Conservation (phyloP, 2,888 invertebrate species). For the Junonia oenone region DNA sequence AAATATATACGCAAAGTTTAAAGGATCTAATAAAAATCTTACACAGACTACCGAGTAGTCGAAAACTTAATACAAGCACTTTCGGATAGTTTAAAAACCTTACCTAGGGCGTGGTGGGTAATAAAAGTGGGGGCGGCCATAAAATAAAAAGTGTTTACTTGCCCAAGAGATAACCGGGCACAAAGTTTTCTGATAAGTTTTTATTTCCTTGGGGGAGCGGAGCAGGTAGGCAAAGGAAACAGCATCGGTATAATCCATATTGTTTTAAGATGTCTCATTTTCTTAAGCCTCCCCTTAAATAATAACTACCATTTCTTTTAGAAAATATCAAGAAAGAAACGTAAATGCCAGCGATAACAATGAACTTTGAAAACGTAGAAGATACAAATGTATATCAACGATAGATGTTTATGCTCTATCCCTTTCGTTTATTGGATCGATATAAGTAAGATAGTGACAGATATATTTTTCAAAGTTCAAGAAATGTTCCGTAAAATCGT, state of each 20-base stretch:
- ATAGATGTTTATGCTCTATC: too few relatives aligned
- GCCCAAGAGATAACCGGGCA: conserved; percentile 65
- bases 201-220: conserved; percentile 50
- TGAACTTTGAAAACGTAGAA: neutral
- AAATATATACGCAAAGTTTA: conserved; percentile 21
- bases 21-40: conserved; percentile 29
- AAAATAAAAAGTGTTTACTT: conserved; percentile 77
- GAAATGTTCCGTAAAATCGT: neutral
- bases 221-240: conserved; percentile 23
- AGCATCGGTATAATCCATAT: conserved; percentile 23
- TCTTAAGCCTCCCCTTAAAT: conserved; percentile 15
- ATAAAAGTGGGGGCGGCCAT: conserved; percentile 62
- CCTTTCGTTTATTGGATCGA: neutral
- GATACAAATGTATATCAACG: neutral
- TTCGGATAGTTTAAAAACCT: conserved; percentile 37
- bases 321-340: neutral
- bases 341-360: neutral
- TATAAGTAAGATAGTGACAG: too few relatives aligned
- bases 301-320: conserved; percentile 8
- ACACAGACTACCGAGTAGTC: conserved; percentile 30
- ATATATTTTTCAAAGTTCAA: neutral
- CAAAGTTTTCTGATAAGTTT: conserved; percentile 75
- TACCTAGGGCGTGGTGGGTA: conserved; percentile 37
- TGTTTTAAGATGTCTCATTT: conserved; percentile 25
- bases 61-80: conserved; percentile 38